A percentile compares a stretch with the other conserved stretches of the same genome.
These are phyloP conservation scores for Pocillopora grandis DNA, from an alignment of 92 coral and sea anemone species.

Conservation along the genomic window DNA sequence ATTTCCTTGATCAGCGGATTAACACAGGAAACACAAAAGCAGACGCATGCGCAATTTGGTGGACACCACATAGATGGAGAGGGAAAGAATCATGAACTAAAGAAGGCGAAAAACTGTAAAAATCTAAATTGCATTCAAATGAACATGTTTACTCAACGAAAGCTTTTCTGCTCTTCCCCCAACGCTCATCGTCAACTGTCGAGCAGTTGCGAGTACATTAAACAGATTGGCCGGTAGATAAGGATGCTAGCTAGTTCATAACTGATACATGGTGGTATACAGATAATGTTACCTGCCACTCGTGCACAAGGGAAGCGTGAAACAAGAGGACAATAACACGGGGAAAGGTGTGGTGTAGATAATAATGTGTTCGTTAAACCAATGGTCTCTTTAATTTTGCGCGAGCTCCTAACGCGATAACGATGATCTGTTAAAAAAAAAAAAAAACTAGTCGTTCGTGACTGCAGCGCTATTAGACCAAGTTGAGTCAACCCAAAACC, in stretches of 20 bases:
- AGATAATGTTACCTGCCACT: too few species aligned
- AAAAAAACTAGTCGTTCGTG: too few species aligned
- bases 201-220: slow-evolving; percentile 20
- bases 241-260: slow-evolving; percentile 1
- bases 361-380: too few species aligned
- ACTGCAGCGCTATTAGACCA: too few species aligned
- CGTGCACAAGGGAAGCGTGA: neutral
- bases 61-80: neutral
- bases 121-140: slow-evolving; percentile 22
- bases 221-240: neutral
- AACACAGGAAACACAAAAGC: slow-evolving; percentile 7
- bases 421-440: too few species aligned
- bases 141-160: slow-evolving; percentile 25
- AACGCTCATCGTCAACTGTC: slow-evolving; percentile 2
- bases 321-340: too few species aligned
- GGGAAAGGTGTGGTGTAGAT: too few species aligned
- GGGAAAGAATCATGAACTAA: neutral
- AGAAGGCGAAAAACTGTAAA: slow-evolving; percentile 24
- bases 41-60: neutral
- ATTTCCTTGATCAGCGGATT: slow-evolving; percentile 38
- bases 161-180: slow-evolving; percentile 18
- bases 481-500: too few species aligned
- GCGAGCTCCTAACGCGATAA: too few species aligned
- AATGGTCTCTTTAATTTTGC: too few species aligned
- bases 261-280: neutral